Conservation (phyloP, 2,888 invertebrate species). For the Eupithecia inturbata region DNA sequence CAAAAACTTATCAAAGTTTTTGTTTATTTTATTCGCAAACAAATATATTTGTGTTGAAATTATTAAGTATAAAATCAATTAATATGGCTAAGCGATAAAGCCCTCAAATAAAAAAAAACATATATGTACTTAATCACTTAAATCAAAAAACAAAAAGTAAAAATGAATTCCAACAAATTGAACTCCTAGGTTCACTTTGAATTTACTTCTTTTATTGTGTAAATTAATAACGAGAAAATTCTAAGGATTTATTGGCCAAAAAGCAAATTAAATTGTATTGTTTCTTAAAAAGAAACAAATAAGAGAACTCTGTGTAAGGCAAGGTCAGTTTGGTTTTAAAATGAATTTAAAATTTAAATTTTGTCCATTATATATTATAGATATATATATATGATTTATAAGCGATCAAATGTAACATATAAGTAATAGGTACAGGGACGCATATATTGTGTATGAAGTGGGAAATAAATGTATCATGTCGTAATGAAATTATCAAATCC, state of each 20-base stretch:
- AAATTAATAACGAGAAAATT: background rate
- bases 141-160: no score
- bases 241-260: background rate
- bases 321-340: background rate
- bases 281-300: background rate
- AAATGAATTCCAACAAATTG: no score
- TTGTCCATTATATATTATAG: background rate
- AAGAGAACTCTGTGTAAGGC: background rate
- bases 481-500: background rate
- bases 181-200: background rate
- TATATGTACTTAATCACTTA: no score
- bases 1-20: background rate
- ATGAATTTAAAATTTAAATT: background rate
- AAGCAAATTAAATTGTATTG: background rate
- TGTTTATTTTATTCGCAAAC: no score
- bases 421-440: no score
- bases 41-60: no score
- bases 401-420: no score
- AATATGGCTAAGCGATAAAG: no score
- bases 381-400: no score
- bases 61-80: no score
- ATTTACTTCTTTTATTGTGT: background rate
- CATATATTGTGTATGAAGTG: background rate
- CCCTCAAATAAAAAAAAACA: no score
- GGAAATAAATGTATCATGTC: background rate